These are phyloP conservation scores for Micromussa lordhowensis DNA, from an alignment of 92 coral and sea anemone genomes.

Conservation along the genomic window DNA sequence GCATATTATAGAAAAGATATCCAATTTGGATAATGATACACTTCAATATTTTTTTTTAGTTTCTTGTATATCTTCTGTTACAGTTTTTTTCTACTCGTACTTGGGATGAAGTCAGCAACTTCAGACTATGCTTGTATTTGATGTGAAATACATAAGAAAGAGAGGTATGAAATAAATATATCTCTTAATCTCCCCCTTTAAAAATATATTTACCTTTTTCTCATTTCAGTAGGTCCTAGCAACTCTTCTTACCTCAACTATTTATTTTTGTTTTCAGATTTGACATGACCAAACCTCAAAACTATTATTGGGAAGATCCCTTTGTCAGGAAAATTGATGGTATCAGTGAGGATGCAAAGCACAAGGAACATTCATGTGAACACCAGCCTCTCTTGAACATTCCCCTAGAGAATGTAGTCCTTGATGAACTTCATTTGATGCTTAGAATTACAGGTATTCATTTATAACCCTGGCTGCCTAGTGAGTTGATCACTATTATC, in stretches of 20 bases:
- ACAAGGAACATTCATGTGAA: conserved; percentile 37
- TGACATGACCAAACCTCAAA: conserved; percentile 65
- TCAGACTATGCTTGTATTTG: conserved; percentile 53
- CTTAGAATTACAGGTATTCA: conserved; percentile 42
- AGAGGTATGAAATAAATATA: conserved; percentile 11
- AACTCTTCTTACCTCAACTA: conserved; percentile 8
- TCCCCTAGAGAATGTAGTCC: conserved; percentile 61
- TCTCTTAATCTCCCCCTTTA: background rate
- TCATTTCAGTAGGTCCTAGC: background rate
- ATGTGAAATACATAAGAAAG: conserved; percentile 34
- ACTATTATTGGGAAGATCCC: conserved; percentile 43
- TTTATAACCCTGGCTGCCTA: background rate
- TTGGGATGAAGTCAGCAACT: conserved; percentile 54
- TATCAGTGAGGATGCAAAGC: conserved; percentile 46
- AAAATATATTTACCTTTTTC: background rate
- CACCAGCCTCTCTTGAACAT: conserved; percentile 59
- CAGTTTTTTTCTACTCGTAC: conserved; percentile 51
- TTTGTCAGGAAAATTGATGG: conserved; percentile 32
- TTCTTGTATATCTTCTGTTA: conserved; percentile 16
- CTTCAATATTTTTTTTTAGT: background rate
- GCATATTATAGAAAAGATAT: too few relatives aligned
- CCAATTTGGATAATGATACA: too few relatives aligned
- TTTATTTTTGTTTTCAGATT: conserved; percentile 33
- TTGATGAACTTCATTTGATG: conserved; percentile 70
- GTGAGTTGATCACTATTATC: too few relatives aligned